These are phyloP conservation scores for Graptemys geographica DNA, from an alignment of 2,797 vertebrate species.

Conservation along the genomic window DNA sequence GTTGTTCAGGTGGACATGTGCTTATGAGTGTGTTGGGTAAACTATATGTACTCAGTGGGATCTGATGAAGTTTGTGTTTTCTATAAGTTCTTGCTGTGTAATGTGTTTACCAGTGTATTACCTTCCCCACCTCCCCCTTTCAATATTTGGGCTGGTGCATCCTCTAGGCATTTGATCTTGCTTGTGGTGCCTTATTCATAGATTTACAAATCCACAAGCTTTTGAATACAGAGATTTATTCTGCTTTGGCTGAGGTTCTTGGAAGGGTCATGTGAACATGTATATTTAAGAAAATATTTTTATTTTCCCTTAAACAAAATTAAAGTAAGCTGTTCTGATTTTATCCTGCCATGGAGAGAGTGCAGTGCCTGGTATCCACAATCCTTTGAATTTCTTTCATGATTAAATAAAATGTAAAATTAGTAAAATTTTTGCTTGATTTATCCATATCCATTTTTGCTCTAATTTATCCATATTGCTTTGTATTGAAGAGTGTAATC, in stretches of 20 bases:
- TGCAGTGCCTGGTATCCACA: not conserved
- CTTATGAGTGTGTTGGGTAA: not conserved
- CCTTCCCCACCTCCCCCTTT: too few species aligned
- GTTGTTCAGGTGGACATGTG: not conserved
- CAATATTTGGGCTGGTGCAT: not conserved
- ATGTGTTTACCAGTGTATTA: not conserved
- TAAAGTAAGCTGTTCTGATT: not conserved
- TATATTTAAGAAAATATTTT: not conserved
- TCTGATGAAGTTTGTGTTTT: not conserved
- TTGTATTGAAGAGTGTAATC: not conserved
- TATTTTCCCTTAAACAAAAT: not conserved
- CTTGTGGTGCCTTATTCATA: not conserved
- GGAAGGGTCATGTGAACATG: not conserved
- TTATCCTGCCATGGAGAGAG: fast-evolving
- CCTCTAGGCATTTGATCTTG: not conserved
- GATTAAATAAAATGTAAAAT: not conserved
- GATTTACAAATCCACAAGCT: not conserved
- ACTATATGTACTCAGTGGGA: not conserved
- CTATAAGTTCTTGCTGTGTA: not conserved
- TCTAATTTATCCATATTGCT: not conserved
- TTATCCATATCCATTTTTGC: too few species aligned
- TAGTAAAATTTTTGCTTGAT: not conserved
- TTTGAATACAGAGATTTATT: not conserved
- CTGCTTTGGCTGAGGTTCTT: not conserved
- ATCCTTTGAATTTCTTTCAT: not conserved